Percentiles rank a stretch among this genome's conserved stretches.
phyloP scores from a whole-genome alignment of 2,888 invertebrate species.

The Furcula furcula region DNA sequence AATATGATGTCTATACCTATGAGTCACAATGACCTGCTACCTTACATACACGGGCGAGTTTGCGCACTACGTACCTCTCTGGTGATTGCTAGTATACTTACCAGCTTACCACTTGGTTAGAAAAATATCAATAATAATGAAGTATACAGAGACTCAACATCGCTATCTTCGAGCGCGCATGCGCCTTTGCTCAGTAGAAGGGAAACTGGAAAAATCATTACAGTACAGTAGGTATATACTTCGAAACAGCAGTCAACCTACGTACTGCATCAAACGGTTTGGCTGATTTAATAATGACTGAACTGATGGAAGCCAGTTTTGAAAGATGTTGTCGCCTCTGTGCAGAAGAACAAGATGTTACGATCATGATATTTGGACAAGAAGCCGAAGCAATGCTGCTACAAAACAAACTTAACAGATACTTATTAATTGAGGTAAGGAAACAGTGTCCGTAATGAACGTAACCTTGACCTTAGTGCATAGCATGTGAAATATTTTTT shows the following conservation, averaged over 20 bases:
- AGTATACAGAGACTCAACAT: constrained; percentile 44
- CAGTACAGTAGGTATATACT: too few relatives aligned
- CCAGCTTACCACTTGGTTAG: too few relatives aligned
- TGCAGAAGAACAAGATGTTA: constrained; percentile 81
- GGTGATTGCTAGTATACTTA: constrained; percentile 13
- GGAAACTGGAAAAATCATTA: constrained; percentile 58
- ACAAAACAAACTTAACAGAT: constrained; percentile 85
- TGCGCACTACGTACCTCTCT: background rate
- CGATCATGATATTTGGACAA: constrained; percentile 84
- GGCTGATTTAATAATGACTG: constrained; percentile 34
- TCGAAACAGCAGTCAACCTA: constrained; percentile 13
- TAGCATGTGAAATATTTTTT: constrained; percentile 61
- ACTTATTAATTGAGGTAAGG: constrained; percentile 84
- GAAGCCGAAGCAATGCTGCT: constrained; percentile 85
- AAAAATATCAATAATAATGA: constrained; percentile 50
- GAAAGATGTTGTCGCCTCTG: constrained; percentile 84
- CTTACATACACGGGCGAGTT: background rate
- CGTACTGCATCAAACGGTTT: constrained; percentile 17
- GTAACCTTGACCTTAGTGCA: too few relatives aligned
- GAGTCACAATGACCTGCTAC: too few relatives aligned
- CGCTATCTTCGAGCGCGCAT: constrained; percentile 49
- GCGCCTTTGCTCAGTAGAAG: constrained; percentile 43
- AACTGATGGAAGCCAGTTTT: constrained; percentile 46
- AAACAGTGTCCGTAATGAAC: too few relatives aligned
- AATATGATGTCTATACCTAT: too few relatives aligned